Conservation (phyloP, 2,113 vertebrate genomes). For the Cercocebus atys region DNA sequence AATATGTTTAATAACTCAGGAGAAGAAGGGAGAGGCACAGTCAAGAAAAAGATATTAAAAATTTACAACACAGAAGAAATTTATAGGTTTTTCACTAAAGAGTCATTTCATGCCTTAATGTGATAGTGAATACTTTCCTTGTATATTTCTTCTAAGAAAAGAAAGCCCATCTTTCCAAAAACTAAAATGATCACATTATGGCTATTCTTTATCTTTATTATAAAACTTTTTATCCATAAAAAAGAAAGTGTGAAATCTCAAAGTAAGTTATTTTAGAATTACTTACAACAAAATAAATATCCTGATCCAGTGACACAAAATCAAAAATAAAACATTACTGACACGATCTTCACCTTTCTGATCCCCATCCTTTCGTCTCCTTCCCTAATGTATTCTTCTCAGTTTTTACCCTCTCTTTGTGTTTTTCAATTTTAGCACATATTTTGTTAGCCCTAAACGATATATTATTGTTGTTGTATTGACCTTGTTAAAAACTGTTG, state of each 20-base stretch:
- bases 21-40: constrained; percentile 59
- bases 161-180: constrained; percentile 50
- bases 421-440: not conserved
- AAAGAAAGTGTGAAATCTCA: constrained; percentile 25
- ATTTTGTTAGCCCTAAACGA: not conserved
- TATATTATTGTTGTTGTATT: not conserved
- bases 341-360: not conserved
- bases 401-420: not conserved
- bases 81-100: constrained; percentile 67
- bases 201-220: constrained; percentile 50
- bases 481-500: not conserved
- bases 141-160: constrained; percentile 62
- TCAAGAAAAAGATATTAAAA: constrained; percentile 73
- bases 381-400: not conserved
- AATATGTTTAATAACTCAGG: constrained; percentile 77
- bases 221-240: constrained; percentile 48
- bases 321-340: not conserved
- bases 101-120: constrained; percentile 66
- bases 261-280: not conserved
- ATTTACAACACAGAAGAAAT: constrained; percentile 67
- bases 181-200: constrained; percentile 30
- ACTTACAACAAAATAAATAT: constrained; percentile 57
- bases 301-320: not conserved
- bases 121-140: constrained; percentile 5
- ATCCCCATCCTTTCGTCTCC: not conserved